These are phyloP conservation scores for Polyommatus iphigenia DNA, from an alignment of 2,888 invertebrate genomes.

Conservation along the genomic window DNA sequence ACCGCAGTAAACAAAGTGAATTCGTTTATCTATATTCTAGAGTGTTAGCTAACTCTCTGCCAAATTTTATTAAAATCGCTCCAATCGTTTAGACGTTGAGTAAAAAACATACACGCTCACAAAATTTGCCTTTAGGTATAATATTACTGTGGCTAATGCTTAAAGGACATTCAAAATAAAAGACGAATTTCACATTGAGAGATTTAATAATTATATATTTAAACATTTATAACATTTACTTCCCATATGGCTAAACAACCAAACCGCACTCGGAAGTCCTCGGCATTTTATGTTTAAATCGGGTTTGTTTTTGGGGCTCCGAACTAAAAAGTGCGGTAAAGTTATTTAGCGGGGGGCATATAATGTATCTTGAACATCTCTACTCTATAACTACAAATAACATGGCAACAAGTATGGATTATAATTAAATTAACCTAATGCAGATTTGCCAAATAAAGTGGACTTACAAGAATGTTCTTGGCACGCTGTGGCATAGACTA, in stretches of 20 bases:
- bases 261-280: background rate
- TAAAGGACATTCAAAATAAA: background rate
- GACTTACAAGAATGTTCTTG: background rate
- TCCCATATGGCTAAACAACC: background rate
- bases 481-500: background rate
- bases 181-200: background rate
- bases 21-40: no score
- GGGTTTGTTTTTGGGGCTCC: background rate
- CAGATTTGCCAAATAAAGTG: background rate
- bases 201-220: background rate
- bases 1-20: no score
- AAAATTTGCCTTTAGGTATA: no score
- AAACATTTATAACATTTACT: constrained; percentile 11
- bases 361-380: background rate
- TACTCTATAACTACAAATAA: background rate
- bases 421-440: background rate
- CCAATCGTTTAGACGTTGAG: no score
- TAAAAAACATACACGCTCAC: no score
- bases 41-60: no score
- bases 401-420: background rate
- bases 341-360: background rate
- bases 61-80: no score
- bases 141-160: background rate
- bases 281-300: background rate
- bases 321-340: background rate